Percentiles rank a stretch among this genome's conserved stretches.
phyloP scores from a whole-genome alignment of 2,797 vertebrate genomes.

The Molossus alvarezi region DNA sequence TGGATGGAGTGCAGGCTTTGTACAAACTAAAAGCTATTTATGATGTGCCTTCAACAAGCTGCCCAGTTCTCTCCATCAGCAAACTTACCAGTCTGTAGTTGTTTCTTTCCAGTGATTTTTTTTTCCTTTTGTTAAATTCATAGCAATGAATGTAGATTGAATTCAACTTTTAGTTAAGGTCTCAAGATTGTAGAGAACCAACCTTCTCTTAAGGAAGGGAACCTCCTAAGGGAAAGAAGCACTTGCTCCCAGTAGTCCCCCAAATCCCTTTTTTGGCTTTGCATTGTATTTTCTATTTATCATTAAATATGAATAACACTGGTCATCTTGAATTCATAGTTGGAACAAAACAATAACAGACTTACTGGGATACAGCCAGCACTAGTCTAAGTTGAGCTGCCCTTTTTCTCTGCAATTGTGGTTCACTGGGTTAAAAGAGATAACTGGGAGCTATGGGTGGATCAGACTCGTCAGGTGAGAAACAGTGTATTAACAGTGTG shows the following conservation, averaged over 20 bases:
- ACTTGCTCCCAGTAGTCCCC: conserved; percentile 15
- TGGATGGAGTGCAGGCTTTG: conserved; percentile 56
- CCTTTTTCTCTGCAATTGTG: conserved; percentile 21
- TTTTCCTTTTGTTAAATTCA: conserved; percentile 61
- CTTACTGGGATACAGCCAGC: conserved; percentile 62
- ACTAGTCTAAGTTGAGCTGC: conserved; percentile 34
- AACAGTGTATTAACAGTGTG: conserved; percentile 48
- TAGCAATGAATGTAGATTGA: conserved; percentile 69
- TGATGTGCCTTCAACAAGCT: conserved; percentile 68
- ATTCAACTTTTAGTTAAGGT: conserved; percentile 67
- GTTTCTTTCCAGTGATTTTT: conserved; percentile 17
- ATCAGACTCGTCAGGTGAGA: conserved; percentile 30
- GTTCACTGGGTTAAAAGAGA: conserved; percentile 13
- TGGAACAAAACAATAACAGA: conserved; percentile 65
- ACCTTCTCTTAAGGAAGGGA: conserved; percentile 56
- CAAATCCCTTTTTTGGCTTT: conserved; percentile 33
- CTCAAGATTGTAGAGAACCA: conserved; percentile 25
- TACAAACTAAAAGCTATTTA: conserved; percentile 62
- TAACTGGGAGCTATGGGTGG: not conserved
- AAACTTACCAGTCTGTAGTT: not conserved
- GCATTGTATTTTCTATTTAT: conserved; percentile 68
- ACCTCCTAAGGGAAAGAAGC: conserved; percentile 25
- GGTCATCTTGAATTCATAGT: conserved; percentile 58
- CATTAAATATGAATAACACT: conserved; percentile 40
- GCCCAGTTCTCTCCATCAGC: conserved; percentile 43